These are phyloP conservation scores for Synergus japonicus DNA, from an alignment of 2,888 invertebrate genomes.

Conservation along the genomic window DNA sequence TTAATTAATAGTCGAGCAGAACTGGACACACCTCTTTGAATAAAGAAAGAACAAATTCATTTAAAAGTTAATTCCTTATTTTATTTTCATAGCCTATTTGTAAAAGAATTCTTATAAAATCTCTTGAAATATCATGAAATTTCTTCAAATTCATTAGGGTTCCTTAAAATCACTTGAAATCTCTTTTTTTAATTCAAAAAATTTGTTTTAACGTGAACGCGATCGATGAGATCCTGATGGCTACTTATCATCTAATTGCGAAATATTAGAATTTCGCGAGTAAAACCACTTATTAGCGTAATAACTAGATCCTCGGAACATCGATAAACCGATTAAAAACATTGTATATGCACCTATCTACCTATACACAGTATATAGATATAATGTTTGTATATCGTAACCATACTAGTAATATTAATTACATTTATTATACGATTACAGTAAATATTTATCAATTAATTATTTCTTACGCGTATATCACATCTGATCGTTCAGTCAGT, in stretches of 20 bases:
- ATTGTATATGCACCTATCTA: conserved; percentile 75
- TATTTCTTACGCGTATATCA: conserved; percentile 77
- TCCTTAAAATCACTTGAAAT: too few relatives aligned
- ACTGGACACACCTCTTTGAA: too few relatives aligned
- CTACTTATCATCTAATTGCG: not conserved
- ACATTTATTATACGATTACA: conserved; percentile 69
- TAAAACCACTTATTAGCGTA: conserved; percentile 39
- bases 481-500: conserved; percentile 78
- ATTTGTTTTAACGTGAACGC: not conserved
- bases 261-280: not conserved
- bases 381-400: conserved; percentile 72
- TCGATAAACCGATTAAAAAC: conserved; percentile 76
- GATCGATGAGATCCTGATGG: conserved; percentile 15
- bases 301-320: conserved; percentile 70
- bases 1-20: too few relatives aligned
- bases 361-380: conserved; percentile 69
- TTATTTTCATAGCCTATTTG: too few relatives aligned
- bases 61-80: too few relatives aligned
- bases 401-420: conserved; percentile 57
- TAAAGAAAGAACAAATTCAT: too few relatives aligned
- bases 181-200: too few relatives aligned
- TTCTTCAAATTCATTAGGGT: too few relatives aligned
- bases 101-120: too few relatives aligned
- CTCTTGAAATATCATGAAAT: too few relatives aligned
- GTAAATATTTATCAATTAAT: conserved; percentile 71